phyloP scores from a whole-genome alignment of 2,888 invertebrate species.

The Lasioglossum zephyrum region DNA sequence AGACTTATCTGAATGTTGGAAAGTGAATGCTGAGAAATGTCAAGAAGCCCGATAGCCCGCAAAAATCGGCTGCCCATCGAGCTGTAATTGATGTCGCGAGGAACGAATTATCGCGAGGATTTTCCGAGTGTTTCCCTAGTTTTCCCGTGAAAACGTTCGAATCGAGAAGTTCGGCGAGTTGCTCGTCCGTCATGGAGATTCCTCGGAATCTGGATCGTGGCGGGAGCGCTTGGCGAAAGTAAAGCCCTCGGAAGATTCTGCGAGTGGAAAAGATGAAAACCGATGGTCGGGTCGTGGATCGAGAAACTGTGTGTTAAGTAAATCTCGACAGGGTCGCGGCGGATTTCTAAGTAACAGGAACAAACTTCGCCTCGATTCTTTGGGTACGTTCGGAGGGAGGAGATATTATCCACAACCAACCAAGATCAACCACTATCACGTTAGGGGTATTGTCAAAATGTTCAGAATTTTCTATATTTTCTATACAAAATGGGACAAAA shows the following conservation, averaged over 20 bases:
- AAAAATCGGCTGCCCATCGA: neutral
- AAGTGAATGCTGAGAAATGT: too few relatives aligned
- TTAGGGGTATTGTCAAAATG: too few relatives aligned
- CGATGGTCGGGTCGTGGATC: slow-evolving; percentile 13
- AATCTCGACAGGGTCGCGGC: slow-evolving; percentile 1
- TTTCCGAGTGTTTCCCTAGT: neutral
- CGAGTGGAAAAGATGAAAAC: slow-evolving; percentile 25
- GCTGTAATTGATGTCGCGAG: neutral
- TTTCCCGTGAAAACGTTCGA: neutral
- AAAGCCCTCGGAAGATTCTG: slow-evolving; percentile 23
- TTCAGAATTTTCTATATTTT: too few relatives aligned
- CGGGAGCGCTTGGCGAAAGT: neutral
- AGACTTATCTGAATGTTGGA: too few relatives aligned
- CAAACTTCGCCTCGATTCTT: neutral
- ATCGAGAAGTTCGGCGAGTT: neutral
- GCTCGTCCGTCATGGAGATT: neutral
- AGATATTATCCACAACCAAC: neutral
- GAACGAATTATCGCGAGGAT: neutral
- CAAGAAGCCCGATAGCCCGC: too few relatives aligned
- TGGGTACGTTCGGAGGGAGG: neutral
- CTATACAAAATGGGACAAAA: too few relatives aligned
- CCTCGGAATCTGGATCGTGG: neutral
- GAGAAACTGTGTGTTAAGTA: slow-evolving; percentile 19
- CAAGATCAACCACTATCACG: neutral
- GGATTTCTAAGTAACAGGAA: slow-evolving; percentile 19